Evolutionary conservation across 2,888 invertebrate genomes (phyloP), one percentile per base, ranked within the genome.

Genomic region (Drosophila fulvimacula): DNA sequence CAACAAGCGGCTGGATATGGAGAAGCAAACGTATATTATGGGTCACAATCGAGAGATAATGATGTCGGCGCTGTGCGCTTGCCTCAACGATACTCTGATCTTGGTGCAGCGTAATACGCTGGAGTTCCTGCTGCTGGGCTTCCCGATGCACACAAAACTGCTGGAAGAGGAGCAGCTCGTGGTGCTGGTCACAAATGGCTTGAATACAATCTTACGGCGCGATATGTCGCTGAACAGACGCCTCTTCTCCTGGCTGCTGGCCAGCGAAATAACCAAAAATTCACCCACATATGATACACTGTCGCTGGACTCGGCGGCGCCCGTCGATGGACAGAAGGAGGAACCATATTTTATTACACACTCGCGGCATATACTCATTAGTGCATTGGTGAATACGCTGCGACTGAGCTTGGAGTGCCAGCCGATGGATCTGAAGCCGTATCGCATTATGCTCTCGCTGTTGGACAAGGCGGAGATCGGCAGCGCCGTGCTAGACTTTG

Each of bases 161-260:
- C 93, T 96, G 53, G 92, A 93, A 15, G 94, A 94, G 79, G 93
- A 94, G 10, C 96, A 97, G 90, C 94, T 96, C 94, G 94, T 95
- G 52, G 94, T 94, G 61, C 92, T 97, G 71, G 95, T 96, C 9
- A 96, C 95, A 27, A 95, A 96, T 63, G 95, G 96, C 30, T 93
- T 97, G 57, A 94, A 94, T 42, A 95, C 95, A 7, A 95, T 98
- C 73, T 93, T 98, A 53, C 93, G 97, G 46, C 93, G 98, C 69
- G 98, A 98, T 91, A 97, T 97, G 96, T 97, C 97, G 32, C 93
- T 98, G 15, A 98, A 98, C 91, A 94, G 96, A 76, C 94, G 97
- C 36, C 93, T 98, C 34, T 97, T 96, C 92, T 95, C 96, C 0
- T 98, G 97, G 97, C 93, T 98, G 27, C 92, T 97, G 78, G 96